phyloP scores from a whole-genome alignment of 1,140 invertebrate species.

The Lordiphosa stackelbergi region DNA sequence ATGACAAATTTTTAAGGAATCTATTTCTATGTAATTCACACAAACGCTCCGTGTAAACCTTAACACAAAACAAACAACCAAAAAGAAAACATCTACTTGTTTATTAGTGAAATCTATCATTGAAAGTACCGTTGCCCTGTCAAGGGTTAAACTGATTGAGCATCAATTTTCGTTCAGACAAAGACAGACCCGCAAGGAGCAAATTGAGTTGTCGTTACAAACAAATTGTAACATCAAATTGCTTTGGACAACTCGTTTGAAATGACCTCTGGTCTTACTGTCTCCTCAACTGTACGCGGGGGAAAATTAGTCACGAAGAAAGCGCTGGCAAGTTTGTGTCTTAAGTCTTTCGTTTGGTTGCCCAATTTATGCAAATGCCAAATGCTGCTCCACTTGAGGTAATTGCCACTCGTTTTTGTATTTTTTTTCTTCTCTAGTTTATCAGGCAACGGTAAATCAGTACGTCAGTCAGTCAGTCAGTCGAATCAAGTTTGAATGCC shows the following conservation, averaged over 20 bases:
- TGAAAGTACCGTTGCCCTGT: conserved; percentile 1
- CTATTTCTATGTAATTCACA: too few species aligned
- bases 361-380: conserved; percentile 70
- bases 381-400: conserved; percentile 69
- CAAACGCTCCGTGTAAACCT: too few species aligned
- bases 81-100: too few species aligned
- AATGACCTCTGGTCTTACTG: conserved; percentile 58
- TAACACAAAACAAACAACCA: too few species aligned
- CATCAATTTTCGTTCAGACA: conserved; percentile 2
- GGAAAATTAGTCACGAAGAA: conserved; percentile 72
- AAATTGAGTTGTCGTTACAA: conserved; percentile 61
- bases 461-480: conserved; percentile 29
- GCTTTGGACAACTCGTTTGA: conserved; percentile 49
- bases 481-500: conserved; percentile 52
- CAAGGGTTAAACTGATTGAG: conserved; percentile 9
- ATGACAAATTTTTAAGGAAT: too few species aligned
- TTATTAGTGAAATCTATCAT: too few species aligned
- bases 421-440: conserved; percentile 24
- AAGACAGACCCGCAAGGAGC: conserved; percentile 13
- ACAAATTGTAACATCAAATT: conserved; percentile 69
- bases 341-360: conserved; percentile 53
- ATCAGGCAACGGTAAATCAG: conserved; percentile 66
- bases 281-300: conserved; percentile 8
- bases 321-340: conserved; percentile 56
- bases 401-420: conserved; percentile 63